These are phyloP conservation scores for Drosophila nasuta DNA, from an alignment of 1,140 invertebrate genomes.

Conservation along the genomic window DNA sequence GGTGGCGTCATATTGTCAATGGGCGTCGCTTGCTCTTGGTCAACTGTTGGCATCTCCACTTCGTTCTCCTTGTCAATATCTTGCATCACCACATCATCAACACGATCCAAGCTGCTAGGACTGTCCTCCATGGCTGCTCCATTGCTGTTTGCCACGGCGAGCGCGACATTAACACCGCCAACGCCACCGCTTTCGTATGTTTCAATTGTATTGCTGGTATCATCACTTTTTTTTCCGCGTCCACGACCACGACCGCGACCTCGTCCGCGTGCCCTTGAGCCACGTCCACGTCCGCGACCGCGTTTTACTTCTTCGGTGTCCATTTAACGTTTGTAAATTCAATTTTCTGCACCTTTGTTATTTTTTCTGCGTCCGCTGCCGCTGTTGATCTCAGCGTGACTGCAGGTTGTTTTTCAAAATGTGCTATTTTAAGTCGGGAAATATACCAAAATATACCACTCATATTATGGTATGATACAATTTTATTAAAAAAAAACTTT, in stretches of 20 bases:
- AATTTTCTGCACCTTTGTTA: slow-evolving; percentile 9
- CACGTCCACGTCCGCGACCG: slow-evolving; percentile 87
- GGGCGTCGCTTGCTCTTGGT: slow-evolving; percentile 51
- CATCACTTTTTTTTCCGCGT: slow-evolving; percentile 90
- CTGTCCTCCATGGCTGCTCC: slow-evolving; percentile 61
- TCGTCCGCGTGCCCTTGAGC: slow-evolving; percentile 86
- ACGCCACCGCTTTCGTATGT: slow-evolving; percentile 43
- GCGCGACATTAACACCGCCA: slow-evolving; percentile 12
- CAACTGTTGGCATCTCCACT: slow-evolving; percentile 45
- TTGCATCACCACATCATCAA: slow-evolving; percentile 57
- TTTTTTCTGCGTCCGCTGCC: slow-evolving; percentile 12
- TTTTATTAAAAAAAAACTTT: not conserved
- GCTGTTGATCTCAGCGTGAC: not conserved
- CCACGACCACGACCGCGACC: slow-evolving; percentile 90
- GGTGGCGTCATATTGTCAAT: slow-evolving; percentile 39
- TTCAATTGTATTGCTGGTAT: slow-evolving; percentile 87
- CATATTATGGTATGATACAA: not conserved
- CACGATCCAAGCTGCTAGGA: slow-evolving; percentile 52
- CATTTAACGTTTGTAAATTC: slow-evolving; percentile 44
- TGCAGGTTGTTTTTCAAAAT: not conserved
- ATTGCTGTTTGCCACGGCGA: slow-evolving; percentile 23
- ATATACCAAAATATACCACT: not conserved
- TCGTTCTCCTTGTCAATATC: slow-evolving; percentile 65
- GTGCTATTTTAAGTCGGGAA: not conserved
- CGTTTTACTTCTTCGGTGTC: slow-evolving; percentile 86